Base-by-base conservation (phyloP, 2,888 invertebrate species). In the Cremastobaeus sp. region DNA sequence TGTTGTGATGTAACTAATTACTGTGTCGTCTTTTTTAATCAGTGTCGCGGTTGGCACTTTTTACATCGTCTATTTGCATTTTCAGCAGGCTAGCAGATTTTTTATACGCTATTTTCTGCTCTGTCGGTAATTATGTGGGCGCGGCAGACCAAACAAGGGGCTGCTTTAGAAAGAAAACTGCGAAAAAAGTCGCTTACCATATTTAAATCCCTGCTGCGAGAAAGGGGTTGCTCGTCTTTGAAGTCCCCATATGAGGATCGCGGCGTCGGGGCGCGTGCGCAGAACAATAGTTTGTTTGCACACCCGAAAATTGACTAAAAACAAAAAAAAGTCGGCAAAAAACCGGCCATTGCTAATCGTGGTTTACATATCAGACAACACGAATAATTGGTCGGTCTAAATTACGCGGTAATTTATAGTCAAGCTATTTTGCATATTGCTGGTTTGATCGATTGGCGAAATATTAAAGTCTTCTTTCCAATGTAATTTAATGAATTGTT, bases 141-240 rank as follows among this genome's bases (percentile, higher is more conserved):
- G 86, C 86, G 86, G 81, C 82, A 85, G 82, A 84, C 85, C 85
- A 86, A 86, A 86, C 86, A 85, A 84, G 86, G 85, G 85, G 79
- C 77, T 74, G 74, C 71, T 64, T 62, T 69, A 64, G 71, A 69
- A 77, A 78, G 75, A 75, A 79, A 65, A 70, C 71, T 52, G 69
- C 69, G 54, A 75, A 81, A 82, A 82, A 83, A 83, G 77, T 80
- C 77, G 79, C 75, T 80, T 74, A 76, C 70, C 77, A 81, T 78
- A 81, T 82, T 82, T 81, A 81, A 82, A 82, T 81, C 78, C 79
- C n/a, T 70, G 80, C 75, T 71, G 78, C 66, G 74, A 74, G 78
- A 80, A 82, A 81, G 81, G 82, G 82, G 79, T 81, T 78, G 71
- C 59, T 71, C 50, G 34, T 71, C 57, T 66, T 48, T 35, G 35